These are phyloP conservation scores for Leptinotarsa tumamoca DNA, from an alignment of 2,888 invertebrate species.

Conservation along the genomic window DNA sequence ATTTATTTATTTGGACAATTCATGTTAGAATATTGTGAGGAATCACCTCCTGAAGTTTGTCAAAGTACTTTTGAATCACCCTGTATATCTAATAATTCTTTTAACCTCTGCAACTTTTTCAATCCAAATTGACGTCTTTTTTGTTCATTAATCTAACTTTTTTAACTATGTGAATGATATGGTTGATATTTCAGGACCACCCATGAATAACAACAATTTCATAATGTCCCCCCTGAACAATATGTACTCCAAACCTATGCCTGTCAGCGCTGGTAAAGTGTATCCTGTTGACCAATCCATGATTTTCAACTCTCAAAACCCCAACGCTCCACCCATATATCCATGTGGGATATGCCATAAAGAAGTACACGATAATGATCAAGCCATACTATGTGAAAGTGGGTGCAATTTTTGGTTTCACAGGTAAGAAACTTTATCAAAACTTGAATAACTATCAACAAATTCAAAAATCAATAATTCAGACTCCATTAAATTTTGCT, in stretches of 20 bases:
- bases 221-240: constrained; percentile 66
- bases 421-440: constrained; percentile 71
- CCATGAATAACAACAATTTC: constrained; percentile 64
- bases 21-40: too few relatives aligned
- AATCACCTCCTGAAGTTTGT: too few relatives aligned
- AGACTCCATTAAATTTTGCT: too few relatives aligned
- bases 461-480: too few relatives aligned
- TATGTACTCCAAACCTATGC: constrained; percentile 88
- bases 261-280: constrained; percentile 90
- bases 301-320: constrained; percentile 98
- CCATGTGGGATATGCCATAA: constrained; percentile 98
- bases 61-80: too few relatives aligned
- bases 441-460: too few relatives aligned
- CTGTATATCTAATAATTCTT: too few relatives aligned
- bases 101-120: background rate
- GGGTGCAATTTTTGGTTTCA: constrained; percentile 99
- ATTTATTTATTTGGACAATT: too few relatives aligned
- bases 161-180: background rate
- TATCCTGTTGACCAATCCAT: constrained; percentile 97
- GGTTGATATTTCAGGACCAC: constrained; percentile 62
- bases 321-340: constrained; percentile 97
- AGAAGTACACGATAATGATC: constrained; percentile 98
- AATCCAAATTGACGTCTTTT: background rate
- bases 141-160: constrained; percentile 19
- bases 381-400: constrained; percentile 96